These are phyloP conservation scores for Apodemia hepburni DNA, from an alignment of 2,888 invertebrate species.

Conservation along the genomic window DNA sequence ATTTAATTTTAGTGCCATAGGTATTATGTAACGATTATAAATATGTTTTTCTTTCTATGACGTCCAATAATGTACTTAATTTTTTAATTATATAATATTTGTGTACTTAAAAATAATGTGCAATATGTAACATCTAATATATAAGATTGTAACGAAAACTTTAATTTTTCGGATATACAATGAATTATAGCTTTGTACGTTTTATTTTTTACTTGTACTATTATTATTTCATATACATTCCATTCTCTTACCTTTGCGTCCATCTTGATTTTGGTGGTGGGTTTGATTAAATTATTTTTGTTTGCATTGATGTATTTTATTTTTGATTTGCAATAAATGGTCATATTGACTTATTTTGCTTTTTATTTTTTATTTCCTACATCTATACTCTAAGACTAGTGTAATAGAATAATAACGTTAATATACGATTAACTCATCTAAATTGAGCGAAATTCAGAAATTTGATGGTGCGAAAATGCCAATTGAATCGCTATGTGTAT, in stretches of 20 bases:
- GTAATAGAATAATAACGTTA: background rate
- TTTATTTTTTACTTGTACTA: slow-evolving; percentile 22
- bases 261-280: slow-evolving; percentile 51
- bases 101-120: slow-evolving; percentile 35
- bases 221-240: slow-evolving; percentile 22
- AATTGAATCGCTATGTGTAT: slow-evolving; percentile 53
- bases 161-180: slow-evolving; percentile 31
- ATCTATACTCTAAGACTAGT: slow-evolving; percentile 6
- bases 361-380: slow-evolving; percentile 44
- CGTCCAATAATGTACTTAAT: slow-evolving; percentile 45
- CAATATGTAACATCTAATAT: slow-evolving; percentile 23
- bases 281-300: slow-evolving; percentile 49
- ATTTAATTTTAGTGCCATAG: slow-evolving; percentile 63
- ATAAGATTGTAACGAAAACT: slow-evolving; percentile 33
- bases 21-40: slow-evolving; percentile 38
- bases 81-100: slow-evolving; percentile 26
- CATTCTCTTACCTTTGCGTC: slow-evolving; percentile 29
- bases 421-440: background rate
- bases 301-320: slow-evolving; percentile 48
- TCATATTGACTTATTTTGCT: slow-evolving; percentile 54
- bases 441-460: slow-evolving; percentile 14
- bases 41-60: slow-evolving; percentile 31
- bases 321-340: slow-evolving; percentile 71
- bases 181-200: slow-evolving; percentile 20
- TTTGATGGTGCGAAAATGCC: slow-evolving; percentile 49